Base-by-base conservation (phyloP, 2,113 vertebrate genomes). In the Salvelinus namaycush region DNA sequence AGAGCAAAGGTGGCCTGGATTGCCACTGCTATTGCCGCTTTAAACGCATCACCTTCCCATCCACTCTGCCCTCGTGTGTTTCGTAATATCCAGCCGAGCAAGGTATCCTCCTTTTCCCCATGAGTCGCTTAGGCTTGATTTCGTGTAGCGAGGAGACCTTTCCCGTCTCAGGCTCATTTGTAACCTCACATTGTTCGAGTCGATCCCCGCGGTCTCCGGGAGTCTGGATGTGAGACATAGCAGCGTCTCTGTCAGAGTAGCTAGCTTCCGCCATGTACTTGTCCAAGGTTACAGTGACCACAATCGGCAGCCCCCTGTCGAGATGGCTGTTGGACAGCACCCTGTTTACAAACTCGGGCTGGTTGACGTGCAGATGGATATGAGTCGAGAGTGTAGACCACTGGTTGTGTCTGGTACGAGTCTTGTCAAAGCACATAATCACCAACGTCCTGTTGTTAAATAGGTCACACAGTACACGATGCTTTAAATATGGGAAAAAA, bases 341-440 rank as follows among this genome's bases (percentile, higher is more conserved):
- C 16, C 57, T 16, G 5, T n/a, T 60, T 5, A 60, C n/a, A 60
- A 60, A 60, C 16, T 60, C 18, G 2, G 57, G 18, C 57, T n/a
- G 57, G 57, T 60, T 60, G 1, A 60, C 57, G 18, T 60, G 57
- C 57, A 60, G 4, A 7, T 60, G 57, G 57, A 60, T n/a, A n/a
- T n/a, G n/a, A 60, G 57, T 60, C 0, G 57, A 60, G 18, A 60
- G 57, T 60, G 57, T n/a, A n/a, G 57, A 60, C 57, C 57, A 60
- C 57, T 60, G 16, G 57, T n/a, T 18, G 57, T 60, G 57, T 60
- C n/a, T 60, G n/a, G 57, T 60, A 12, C 16, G 57, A 60, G 57
- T 60, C 57, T 60, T 60, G n/a, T 60, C 57, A n/a, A 60, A 60
- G 57, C 57, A 60, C 57, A 60, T 60, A 60, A 60, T 4, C 57